These are phyloP conservation scores for Ichneumoninae sp. DNA, from an alignment of 2,888 invertebrate genomes.

Conservation along the genomic window DNA sequence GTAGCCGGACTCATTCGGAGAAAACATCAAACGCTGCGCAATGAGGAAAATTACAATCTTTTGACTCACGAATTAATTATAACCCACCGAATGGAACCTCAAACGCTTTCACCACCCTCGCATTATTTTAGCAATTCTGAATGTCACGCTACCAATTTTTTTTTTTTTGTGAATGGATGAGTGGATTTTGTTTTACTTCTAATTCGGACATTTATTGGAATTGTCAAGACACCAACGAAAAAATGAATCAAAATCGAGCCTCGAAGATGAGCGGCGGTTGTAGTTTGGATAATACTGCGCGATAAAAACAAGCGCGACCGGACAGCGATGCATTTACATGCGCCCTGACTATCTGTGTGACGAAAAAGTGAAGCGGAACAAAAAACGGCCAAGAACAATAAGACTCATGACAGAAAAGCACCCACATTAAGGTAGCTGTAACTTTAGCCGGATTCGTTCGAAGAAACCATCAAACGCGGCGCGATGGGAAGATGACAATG, in stretches of 20 bases:
- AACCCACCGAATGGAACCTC: neutral
- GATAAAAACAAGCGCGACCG: neutral
- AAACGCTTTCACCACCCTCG: neutral
- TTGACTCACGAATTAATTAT: constrained; percentile 10
- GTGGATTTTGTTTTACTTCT: too few species aligned
- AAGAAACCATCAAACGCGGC: neutral
- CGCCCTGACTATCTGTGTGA: neutral
- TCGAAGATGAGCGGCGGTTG: neutral
- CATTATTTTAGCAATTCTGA: neutral
- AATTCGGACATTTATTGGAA: too few species aligned
- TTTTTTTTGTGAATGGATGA: too few species aligned
- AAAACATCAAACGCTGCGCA: neutral
- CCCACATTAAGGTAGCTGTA: constrained; percentile 21
- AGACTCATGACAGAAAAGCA: constrained; percentile 15
- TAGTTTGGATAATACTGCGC: neutral
- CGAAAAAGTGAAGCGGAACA: neutral
- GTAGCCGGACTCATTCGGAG: neutral
- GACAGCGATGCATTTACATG: neutral
- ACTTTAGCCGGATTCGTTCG: neutral
- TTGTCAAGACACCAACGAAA: neutral
- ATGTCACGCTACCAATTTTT: neutral
- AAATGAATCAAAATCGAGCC: neutral
- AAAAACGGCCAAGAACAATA: neutral
- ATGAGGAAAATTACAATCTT: neutral
- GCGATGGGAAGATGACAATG: neutral